Evolutionary conservation across 2,797 vertebrate genomes (phyloP).

Genomic region (Aplochiton taeniatus): DNA sequence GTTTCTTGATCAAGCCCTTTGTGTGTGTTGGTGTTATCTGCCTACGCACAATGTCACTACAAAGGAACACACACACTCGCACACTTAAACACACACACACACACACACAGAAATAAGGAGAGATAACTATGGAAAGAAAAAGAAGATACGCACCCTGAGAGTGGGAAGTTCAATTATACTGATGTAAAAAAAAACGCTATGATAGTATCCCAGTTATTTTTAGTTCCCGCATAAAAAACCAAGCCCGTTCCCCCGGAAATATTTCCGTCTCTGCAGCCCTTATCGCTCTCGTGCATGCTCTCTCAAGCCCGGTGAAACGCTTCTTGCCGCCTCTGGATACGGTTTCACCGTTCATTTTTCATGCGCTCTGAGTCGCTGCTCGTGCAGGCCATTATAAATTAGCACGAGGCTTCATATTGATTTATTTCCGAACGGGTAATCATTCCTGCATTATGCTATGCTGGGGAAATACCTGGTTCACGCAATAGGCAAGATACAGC

Average conservation of each 20-base stretch:
- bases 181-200: constrained; percentile 36
- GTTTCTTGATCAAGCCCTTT: constrained; percentile 25
- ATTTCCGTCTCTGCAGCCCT: constrained; percentile 53
- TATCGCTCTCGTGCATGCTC: constrained; percentile 55
- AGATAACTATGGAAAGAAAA: not conserved
- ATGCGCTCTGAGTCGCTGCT: constrained; percentile 58
- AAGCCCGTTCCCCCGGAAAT: constrained; percentile 30
- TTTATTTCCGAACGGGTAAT: constrained; percentile 68
- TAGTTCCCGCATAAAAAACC: constrained; percentile 41
- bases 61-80: constrained; percentile 15
- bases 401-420: constrained; percentile 62
- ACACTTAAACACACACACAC: constrained; percentile 13
- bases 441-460: constrained; percentile 52
- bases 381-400: constrained; percentile 66
- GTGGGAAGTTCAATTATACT: constrained; percentile 51
- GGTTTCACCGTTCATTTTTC: constrained; percentile 64
- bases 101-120: constrained; percentile 5
- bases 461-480: constrained; percentile 45
- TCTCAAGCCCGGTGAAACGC: constrained; percentile 32
- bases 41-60: constrained; percentile 56
- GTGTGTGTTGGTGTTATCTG: constrained; percentile 47
- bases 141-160: constrained; percentile 4
- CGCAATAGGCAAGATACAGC: constrained; percentile 20
- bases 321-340: constrained; percentile 55
- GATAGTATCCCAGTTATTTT: constrained; percentile 55